phyloP scores from a whole-genome alignment of 1,140 invertebrate species.

The Microplitis demolitor region DNA sequence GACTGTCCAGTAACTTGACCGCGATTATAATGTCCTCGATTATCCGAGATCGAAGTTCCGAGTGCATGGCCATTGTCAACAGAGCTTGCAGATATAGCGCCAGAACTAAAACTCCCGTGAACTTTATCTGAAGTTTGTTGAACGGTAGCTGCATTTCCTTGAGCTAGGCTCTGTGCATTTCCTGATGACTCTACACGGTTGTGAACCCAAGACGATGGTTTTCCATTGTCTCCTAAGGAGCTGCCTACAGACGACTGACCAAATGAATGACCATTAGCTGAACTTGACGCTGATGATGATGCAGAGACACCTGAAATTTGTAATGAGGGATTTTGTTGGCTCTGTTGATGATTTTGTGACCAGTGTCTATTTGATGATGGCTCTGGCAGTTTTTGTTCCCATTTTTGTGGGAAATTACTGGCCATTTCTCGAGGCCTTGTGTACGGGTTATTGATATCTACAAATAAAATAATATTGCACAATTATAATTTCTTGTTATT shows the following conservation, averaged over 20 bases:
- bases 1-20: conserved; percentile 35
- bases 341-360: conserved; percentile 3
- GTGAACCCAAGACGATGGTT: conserved; percentile 30
- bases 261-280: conserved; percentile 36
- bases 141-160: conserved; percentile 34
- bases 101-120: conserved; percentile 39
- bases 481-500: too few relatives aligned
- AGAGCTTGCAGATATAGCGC: conserved; percentile 36
- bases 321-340: background rate
- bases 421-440: background rate
- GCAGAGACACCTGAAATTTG: conserved; percentile 36
- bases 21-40: conserved; percentile 30
- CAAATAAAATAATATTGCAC: background rate
- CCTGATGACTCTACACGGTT: conserved; percentile 37
- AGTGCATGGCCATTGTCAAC: conserved; percentile 32
- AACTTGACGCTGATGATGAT: conserved; percentile 33
- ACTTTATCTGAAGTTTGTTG: conserved; percentile 30
- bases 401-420: background rate
- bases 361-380: background rate
- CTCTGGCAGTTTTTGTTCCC: background rate
- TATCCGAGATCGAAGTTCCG: conserved; percentile 34
- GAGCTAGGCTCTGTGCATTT: conserved; percentile 38
- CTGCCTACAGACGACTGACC: conserved; percentile 40
- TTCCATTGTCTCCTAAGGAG: conserved; percentile 28
- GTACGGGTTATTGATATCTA: background rate